phyloP scores from a whole-genome alignment of 2,797 vertebrate genomes.

The Sebastes cheni region DNA sequence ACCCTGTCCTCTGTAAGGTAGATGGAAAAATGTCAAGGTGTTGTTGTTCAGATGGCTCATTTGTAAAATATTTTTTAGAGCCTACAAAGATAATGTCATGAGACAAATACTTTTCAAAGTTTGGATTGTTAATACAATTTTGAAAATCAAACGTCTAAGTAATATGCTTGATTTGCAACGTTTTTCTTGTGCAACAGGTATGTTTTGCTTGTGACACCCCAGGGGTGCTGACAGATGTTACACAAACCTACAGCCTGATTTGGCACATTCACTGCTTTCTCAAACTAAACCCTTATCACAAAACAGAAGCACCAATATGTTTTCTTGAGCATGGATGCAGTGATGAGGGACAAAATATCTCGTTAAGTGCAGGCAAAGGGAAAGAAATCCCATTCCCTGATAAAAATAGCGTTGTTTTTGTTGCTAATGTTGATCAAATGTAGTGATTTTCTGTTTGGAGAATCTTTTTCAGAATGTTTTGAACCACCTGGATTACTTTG shows the following conservation, averaged over 20 bases:
- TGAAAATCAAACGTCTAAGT: neutral
- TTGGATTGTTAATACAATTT: neutral
- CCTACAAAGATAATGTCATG: neutral
- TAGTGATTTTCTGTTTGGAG: neutral
- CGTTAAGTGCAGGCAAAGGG: slow-evolving; percentile 14
- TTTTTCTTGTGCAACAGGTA: slow-evolving; percentile 21
- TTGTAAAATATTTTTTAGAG: neutral
- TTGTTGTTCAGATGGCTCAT: neutral
- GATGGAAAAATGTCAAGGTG: neutral
- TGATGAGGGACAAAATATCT: slow-evolving; percentile 34
- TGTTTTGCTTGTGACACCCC: slow-evolving; percentile 12
- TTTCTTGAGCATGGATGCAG: slow-evolving; percentile 22
- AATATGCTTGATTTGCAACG: neutral
- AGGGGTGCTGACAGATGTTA: slow-evolving; percentile 39
- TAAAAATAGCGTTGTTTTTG: neutral
- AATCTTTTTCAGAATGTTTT: neutral
- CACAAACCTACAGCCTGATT: slow-evolving; percentile 37
- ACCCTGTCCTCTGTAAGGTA: neutral
- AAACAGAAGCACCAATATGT: slow-evolving; percentile 31
- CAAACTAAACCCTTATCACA: slow-evolving; percentile 23
- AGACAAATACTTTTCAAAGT: neutral
- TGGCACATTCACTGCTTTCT: slow-evolving; percentile 24
- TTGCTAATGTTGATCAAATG: neutral
- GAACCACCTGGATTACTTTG: neutral
- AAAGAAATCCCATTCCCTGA: neutral